Evolutionary conservation across 2,113 vertebrate genomes (phyloP).

Genomic region (Toxostoma redivivum): DNA sequence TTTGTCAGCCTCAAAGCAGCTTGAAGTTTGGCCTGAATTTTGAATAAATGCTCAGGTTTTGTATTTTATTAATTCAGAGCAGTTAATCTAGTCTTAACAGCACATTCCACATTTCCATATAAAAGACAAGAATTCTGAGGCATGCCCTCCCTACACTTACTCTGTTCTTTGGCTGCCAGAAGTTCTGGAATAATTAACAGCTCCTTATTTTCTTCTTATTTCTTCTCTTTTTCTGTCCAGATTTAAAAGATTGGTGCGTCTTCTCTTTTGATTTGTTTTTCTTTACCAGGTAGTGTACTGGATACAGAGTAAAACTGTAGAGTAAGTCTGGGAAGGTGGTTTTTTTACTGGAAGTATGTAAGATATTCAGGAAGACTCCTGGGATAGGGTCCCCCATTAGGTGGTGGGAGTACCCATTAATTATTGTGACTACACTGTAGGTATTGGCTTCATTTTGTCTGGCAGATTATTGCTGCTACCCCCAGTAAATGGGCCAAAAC

Average conservation of each 20-base stretch:
- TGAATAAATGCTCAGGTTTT: slow-evolving; percentile 2
- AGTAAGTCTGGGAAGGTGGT: not conserved
- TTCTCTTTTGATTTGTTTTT: not conserved
- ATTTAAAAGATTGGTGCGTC: not conserved
- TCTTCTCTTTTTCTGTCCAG: not conserved
- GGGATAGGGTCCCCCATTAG: fast-evolving
- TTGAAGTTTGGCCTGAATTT: slow-evolving; percentile 1
- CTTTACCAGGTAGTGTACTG: not conserved
- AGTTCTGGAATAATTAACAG: not conserved
- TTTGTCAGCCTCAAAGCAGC: not conserved
- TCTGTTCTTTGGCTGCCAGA: not conserved
- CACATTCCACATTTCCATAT: slow-evolving; percentile 9
- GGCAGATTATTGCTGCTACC: not conserved
- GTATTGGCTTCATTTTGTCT: not conserved
- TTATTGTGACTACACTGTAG: not conserved
- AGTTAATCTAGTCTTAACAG: slow-evolving; percentile 24
- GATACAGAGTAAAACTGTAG: not conserved
- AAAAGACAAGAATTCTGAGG: slow-evolving; percentile 17
- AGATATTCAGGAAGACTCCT: not conserved
- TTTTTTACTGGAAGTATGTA: not conserved
- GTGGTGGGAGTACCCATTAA: not conserved
- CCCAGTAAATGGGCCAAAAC: not conserved
- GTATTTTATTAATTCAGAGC: slow-evolving; percentile 30
- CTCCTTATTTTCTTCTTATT: not conserved
- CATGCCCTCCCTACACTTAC: not conserved